A percentile compares a stretch with the other conserved stretches of the same genome.
These are phyloP conservation scores for Agrotis ipsilon DNA, from an alignment of 2,888 invertebrate genomes.

Conservation along the genomic window DNA sequence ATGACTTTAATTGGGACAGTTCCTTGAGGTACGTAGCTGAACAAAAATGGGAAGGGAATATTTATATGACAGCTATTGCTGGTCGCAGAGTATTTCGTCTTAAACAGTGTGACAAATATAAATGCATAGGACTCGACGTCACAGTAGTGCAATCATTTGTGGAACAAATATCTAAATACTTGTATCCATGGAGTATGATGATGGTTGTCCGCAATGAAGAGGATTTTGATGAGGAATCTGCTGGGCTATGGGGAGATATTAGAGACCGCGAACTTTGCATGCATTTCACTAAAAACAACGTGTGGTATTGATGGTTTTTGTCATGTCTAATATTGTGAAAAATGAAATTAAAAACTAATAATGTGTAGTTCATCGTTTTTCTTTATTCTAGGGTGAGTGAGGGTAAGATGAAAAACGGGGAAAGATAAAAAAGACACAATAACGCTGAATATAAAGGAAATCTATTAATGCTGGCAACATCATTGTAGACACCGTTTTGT, in stretches of 20 bases:
- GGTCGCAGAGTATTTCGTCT: conserved; percentile 72
- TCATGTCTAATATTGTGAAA: background rate
- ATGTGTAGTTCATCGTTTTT: background rate
- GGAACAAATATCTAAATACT: conserved; percentile 34
- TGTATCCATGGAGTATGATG: conserved; percentile 63
- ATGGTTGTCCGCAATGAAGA: conserved; percentile 29
- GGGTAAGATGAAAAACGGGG: too few species aligned
- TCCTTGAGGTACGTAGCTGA: conserved; percentile 68
- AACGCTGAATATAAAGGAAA: too few species aligned
- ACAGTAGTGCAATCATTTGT: conserved; percentile 57
- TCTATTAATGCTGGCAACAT: too few species aligned
- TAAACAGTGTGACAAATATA: conserved; percentile 57
- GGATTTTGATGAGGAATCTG: conserved; percentile 28
- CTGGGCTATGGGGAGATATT: conserved; percentile 68
- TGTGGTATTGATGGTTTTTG: conserved; percentile 42
- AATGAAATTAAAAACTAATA: background rate
- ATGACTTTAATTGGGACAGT: conserved; percentile 74
- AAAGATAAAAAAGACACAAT: too few species aligned
- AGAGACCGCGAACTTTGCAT: conserved; percentile 76
- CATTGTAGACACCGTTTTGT: too few species aligned
- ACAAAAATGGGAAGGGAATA: conserved; percentile 56
- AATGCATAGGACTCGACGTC: conserved; percentile 59
- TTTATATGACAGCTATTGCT: conserved; percentile 63
- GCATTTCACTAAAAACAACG: conserved; percentile 61
- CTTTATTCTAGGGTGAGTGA: too few species aligned